Evolutionary conservation across 1,140 invertebrate genomes (phyloP).

Genomic region (Olivierus martensii): DNA sequence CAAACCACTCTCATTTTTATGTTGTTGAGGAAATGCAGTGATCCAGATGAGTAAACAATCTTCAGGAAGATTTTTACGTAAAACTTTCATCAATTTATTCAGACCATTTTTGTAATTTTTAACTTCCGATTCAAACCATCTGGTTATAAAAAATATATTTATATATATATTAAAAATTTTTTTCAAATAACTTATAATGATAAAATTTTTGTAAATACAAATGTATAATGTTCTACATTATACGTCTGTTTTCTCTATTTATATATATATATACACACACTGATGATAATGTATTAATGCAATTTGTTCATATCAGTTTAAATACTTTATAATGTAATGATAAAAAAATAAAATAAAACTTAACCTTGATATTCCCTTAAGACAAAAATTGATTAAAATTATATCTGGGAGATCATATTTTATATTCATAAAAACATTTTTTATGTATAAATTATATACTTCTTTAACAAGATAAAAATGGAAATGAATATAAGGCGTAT

Average conservation of each 20-base stretch:
- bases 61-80: constrained; percentile 26
- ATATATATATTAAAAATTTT: too few species aligned
- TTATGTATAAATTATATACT: constrained; percentile 30
- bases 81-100: constrained; percentile 26
- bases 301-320: too few species aligned
- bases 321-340: too few species aligned
- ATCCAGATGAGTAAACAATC: constrained; percentile 34
- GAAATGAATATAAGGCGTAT: constrained; percentile 2
- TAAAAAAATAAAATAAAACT: too few species aligned
- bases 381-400: constrained; percentile 36
- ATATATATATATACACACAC: too few species aligned
- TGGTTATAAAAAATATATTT: constrained; percentile 17
- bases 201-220: too few species aligned
- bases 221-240: too few species aligned
- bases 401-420: constrained; percentile 28
- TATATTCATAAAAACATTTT: constrained; percentile 27
- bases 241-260: too few species aligned
- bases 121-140: constrained; percentile 34
- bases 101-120: constrained; percentile 34
- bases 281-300: too few species aligned
- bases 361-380: constrained; percentile 37
- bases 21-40: constrained; percentile 33
- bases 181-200: too few species aligned
- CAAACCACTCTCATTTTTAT: constrained; percentile 30
- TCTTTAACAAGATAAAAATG: constrained; percentile 34